These are phyloP conservation scores for Platypus cylindrus DNA, from an alignment of 2,888 invertebrate genomes.

Conservation along the genomic window DNA sequence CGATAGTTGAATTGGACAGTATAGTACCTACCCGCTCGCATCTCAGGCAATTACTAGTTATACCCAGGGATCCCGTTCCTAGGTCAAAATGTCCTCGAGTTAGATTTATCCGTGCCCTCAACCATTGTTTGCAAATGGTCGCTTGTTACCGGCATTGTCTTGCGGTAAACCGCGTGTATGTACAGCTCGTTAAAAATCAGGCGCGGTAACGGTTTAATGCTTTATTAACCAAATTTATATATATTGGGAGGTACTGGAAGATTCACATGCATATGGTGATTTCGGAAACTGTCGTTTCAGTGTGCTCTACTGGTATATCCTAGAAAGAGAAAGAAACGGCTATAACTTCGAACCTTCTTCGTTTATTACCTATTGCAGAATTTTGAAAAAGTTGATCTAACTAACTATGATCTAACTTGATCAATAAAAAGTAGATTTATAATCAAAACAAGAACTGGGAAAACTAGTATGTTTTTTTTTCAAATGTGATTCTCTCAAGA, in stretches of 20 bases:
- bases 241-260: background rate
- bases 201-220: constrained; percentile 10
- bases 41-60: constrained; percentile 14
- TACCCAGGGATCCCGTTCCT: constrained; percentile 23
- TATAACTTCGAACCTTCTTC: no score
- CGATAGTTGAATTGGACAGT: constrained; percentile 11
- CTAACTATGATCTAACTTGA: no score
- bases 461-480: no score
- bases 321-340: no score
- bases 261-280: no score
- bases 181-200: constrained; percentile 11
- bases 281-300: no score
- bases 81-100: constrained; percentile 27
- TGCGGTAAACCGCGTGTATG: constrained; percentile 19
- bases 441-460: no score
- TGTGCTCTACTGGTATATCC: no score
- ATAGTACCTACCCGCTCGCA: constrained; percentile 9
- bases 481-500: no score
- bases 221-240: constrained; percentile 10
- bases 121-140: constrained; percentile 35
- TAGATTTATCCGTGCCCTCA: constrained; percentile 28
- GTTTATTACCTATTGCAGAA: no score
- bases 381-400: no score
- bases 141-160: constrained; percentile 33
- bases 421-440: no score